Evolutionary conservation across 2,888 invertebrate genomes (phyloP).

Genomic region (Eulithis prunata): DNA sequence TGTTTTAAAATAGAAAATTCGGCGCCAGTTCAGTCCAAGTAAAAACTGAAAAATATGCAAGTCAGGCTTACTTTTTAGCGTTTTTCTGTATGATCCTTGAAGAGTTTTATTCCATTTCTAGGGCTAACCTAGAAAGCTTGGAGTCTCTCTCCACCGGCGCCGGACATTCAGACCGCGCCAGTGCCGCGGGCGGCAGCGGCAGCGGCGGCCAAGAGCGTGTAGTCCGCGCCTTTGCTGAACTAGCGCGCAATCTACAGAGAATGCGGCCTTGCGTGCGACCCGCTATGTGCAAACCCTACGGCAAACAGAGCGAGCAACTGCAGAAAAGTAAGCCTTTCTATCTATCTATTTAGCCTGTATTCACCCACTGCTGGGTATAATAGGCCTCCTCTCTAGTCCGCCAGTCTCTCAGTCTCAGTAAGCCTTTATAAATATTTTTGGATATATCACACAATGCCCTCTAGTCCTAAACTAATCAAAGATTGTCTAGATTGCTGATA

Average conservation of each 20-base stretch:
- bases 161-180: constrained; percentile 87
- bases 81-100: no score
- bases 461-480: no score
- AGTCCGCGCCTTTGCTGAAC: constrained; percentile 92
- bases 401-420: no score
- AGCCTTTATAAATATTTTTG: no score
- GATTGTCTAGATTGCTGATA: not conserved
- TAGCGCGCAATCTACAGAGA: constrained; percentile 94
- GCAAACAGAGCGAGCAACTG: constrained; percentile 94
- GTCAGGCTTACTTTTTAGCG: no score
- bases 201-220: constrained; percentile 91
- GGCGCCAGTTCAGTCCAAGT: no score
- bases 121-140: constrained; percentile 88
- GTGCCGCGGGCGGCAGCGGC: constrained; percentile 85
- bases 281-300: constrained; percentile 95
- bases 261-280: constrained; percentile 95
- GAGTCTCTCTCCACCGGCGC: constrained; percentile 85
- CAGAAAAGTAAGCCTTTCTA: constrained; percentile 88
- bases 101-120: constrained; percentile 44
- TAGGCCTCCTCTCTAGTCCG: no score
- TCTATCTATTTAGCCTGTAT: no score
- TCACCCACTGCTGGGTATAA: no score
- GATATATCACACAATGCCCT: no score
- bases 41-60: no score
- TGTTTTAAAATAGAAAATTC: no score